These are phyloP conservation scores for Oryzias dopingdopingensis DNA, from an alignment of 2,797 vertebrate species.

Conservation along the genomic window DNA sequence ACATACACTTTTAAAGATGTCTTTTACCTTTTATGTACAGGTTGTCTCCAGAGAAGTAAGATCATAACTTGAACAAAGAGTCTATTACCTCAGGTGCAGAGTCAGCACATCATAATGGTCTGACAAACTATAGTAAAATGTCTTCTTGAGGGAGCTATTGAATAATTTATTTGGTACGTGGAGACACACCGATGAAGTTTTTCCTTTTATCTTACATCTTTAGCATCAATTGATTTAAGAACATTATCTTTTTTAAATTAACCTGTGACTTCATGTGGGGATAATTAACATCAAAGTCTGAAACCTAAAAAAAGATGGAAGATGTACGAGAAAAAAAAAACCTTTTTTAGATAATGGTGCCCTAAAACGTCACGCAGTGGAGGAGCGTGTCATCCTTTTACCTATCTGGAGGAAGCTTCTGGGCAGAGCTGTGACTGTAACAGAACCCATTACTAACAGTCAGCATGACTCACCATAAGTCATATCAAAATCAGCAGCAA, in stretches of 20 bases:
- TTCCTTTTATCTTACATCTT: too few relatives aligned
- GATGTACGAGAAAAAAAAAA: neutral
- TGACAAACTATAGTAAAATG: constrained; percentile 19
- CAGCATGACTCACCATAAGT: constrained; percentile 3
- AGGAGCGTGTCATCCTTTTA: neutral
- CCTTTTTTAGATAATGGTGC: neutral
- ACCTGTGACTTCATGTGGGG: neutral
- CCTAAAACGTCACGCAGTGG: neutral
- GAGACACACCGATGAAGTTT: neutral
- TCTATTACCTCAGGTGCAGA: neutral
- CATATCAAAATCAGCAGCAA: constrained; percentile 3
- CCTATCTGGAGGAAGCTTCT: constrained; percentile 8
- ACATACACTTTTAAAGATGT: too few relatives aligned
- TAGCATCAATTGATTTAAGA: constrained; percentile 3
- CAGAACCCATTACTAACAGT: constrained; percentile 6
- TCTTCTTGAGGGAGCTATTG: constrained; percentile 5
- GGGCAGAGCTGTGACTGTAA: neutral
- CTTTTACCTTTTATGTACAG: neutral
- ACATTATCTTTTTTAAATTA: neutral
- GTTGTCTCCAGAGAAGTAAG: constrained; percentile 10
- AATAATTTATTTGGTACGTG: constrained; percentile 35
- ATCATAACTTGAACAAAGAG: constrained; percentile 9
- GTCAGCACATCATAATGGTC: constrained; percentile 23
- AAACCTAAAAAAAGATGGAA: too few relatives aligned
- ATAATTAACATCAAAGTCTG: too few relatives aligned